Evolutionary conservation across 2,888 invertebrate genomes (phyloP).

Genomic region (Noctua fimbriata): DNA sequence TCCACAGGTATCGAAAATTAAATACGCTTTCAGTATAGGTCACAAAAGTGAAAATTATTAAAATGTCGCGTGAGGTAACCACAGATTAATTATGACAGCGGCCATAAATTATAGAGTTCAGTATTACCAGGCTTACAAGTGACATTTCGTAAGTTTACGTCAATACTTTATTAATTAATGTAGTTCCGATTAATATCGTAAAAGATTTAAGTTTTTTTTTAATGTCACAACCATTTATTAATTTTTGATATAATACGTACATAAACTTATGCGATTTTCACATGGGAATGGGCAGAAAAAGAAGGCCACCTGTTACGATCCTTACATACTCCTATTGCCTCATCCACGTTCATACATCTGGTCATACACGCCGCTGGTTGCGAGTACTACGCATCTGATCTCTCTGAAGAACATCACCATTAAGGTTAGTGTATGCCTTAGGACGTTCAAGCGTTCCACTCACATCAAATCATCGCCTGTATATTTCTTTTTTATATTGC

Average conservation of each 20-base stretch:
- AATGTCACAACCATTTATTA: background rate
- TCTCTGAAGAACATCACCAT: background rate
- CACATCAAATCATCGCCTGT: too few relatives aligned
- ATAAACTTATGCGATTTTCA: background rate
- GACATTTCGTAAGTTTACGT: conserved; percentile 38
- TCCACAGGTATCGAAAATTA: conserved; percentile 26
- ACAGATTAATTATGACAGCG: conserved; percentile 51
- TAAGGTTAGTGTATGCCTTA: background rate
- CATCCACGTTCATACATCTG: too few relatives aligned
- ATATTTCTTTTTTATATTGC: too few relatives aligned
- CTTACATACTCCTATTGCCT: too few relatives aligned
- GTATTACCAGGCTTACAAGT: conserved; percentile 44
- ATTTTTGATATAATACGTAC: background rate
- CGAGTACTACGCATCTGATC: background rate
- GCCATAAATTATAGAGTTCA: conserved; percentile 44
- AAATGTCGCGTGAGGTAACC: conserved; percentile 58
- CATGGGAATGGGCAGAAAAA: background rate
- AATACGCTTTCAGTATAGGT: conserved; percentile 34
- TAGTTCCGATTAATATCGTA: conserved; percentile 18
- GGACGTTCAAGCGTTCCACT: too few relatives aligned
- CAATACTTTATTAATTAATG: conserved; percentile 40
- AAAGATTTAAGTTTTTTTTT: background rate
- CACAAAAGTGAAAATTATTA: conserved; percentile 59
- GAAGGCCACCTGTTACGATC: background rate
- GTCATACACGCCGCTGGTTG: background rate